These are phyloP conservation scores for Toxotes lorentzi DNA, from an alignment of 2,797 vertebrate species.

Conservation along the genomic window DNA sequence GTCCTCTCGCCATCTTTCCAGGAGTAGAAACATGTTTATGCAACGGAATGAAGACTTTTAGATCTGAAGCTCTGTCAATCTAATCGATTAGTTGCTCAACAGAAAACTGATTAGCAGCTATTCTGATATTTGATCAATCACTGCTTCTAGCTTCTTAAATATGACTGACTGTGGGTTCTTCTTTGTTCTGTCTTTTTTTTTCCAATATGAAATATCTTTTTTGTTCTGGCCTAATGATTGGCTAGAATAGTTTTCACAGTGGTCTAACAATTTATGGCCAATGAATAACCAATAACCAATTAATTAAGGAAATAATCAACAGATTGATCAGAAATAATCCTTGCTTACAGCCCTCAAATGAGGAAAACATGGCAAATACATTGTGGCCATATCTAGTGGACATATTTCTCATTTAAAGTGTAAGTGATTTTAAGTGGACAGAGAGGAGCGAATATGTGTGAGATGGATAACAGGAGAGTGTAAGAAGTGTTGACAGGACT, in stretches of 20 bases:
- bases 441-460: conserved; percentile 31
- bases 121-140: not conserved
- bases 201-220: not conserved
- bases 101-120: not conserved
- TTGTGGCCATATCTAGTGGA: not conserved
- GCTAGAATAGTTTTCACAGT: not conserved
- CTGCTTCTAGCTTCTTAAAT: not conserved
- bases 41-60: not conserved
- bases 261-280: not conserved
- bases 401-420: conserved; percentile 14
- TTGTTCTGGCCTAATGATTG: not conserved
- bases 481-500: conserved; percentile 59
- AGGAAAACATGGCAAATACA: not conserved
- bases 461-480: conserved; percentile 30
- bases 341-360: not conserved
- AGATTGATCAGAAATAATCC: not conserved
- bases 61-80: too few species aligned
- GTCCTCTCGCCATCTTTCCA: not conserved
- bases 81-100: not conserved
- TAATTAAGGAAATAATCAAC: not conserved
- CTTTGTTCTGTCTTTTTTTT: not conserved
- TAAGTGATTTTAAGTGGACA: conserved; percentile 1
- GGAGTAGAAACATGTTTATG: not conserved
- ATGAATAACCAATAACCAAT: not conserved
- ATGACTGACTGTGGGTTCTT: not conserved